Percentiles rank a stretch among this genome's conserved stretches.
phyloP scores from a whole-genome alignment of 2,113 vertebrate species.

The Coturnix japonica region DNA sequence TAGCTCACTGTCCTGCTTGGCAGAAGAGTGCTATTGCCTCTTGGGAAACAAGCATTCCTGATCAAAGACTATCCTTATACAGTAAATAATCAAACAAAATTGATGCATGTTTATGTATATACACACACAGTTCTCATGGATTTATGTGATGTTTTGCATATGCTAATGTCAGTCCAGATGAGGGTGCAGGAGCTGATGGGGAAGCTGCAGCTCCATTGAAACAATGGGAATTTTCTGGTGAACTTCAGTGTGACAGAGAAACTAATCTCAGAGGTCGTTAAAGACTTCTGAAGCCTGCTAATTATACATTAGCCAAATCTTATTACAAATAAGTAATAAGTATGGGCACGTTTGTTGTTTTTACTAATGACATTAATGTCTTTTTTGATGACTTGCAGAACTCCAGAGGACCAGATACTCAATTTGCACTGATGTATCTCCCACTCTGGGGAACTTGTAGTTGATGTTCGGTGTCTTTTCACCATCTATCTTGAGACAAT shows the following conservation, averaged over 20 bases:
- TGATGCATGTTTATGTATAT: neutral
- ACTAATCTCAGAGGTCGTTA: neutral
- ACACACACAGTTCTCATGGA: neutral
- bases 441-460: neutral
- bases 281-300: constrained; percentile 44
- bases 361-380: constrained; percentile 64
- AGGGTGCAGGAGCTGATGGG: neutral
- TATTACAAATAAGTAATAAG: constrained; percentile 71
- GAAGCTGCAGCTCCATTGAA: neutral
- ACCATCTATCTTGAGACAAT: constrained; percentile 44
- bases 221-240: neutral
- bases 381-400: constrained; percentile 62
- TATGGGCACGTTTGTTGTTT: constrained; percentile 55
- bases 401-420: constrained; percentile 23
- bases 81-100: constrained; percentile 46
- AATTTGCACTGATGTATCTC: constrained; percentile 43
- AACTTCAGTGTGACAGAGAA: constrained; percentile 12
- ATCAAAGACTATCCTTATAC: constrained; percentile 8
- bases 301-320: constrained; percentile 49
- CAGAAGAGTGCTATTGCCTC: neutral
- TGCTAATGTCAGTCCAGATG: neutral
- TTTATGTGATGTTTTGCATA: neutral
- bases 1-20: constrained; percentile 1
- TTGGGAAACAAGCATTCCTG: constrained; percentile 4
- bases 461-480: constrained; percentile 8